Conservation (phyloP, 2,888 invertebrate species). For the Synergus laeviventris region DNA sequence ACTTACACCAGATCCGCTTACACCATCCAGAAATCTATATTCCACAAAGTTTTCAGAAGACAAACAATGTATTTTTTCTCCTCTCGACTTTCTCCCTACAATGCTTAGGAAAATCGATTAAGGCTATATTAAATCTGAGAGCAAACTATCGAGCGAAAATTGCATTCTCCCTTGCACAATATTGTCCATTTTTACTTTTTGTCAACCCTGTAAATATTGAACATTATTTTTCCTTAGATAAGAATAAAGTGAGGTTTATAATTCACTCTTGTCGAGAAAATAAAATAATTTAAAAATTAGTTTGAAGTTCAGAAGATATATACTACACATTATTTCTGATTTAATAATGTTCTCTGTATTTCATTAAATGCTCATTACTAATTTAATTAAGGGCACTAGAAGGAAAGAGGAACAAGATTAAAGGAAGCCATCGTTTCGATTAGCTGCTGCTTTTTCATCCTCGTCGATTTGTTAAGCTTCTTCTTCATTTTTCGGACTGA, state of each 20-base stretch:
- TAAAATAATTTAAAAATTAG: neutral
- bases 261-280: neutral
- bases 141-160: slow-evolving; percentile 10
- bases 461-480: neutral
- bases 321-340: neutral
- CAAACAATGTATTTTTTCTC: slow-evolving; percentile 26
- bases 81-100: neutral
- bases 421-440: neutral
- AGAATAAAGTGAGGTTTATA: neutral
- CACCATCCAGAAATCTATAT: slow-evolving; percentile 17
- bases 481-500: neutral
- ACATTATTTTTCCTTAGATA: neutral
- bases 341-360: neutral
- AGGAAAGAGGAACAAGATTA: neutral
- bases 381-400: neutral
- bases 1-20: slow-evolving; percentile 30
- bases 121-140: slow-evolving; percentile 11
- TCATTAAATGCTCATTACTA: neutral
- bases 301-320: neutral
- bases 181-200: slow-evolving; percentile 20
- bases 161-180: slow-evolving; percentile 14
- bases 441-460: neutral
- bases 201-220: neutral
- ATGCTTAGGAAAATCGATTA: slow-evolving; percentile 17
- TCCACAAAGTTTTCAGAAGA: slow-evolving; percentile 13